Base-by-base conservation (phyloP, 2,113 vertebrate species). In the Sakesphorus luctuosus region DNA sequence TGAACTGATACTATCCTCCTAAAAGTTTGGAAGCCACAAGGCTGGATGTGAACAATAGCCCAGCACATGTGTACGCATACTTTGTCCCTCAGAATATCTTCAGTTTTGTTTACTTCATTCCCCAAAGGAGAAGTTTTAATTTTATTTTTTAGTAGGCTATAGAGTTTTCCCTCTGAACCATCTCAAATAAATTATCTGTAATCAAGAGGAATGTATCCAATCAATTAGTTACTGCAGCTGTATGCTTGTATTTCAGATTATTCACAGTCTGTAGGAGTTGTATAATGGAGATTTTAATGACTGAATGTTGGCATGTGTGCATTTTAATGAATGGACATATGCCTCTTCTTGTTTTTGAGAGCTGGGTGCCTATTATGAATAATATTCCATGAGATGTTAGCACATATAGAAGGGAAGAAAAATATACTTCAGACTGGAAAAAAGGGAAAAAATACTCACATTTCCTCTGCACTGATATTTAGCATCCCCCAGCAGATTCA, bases 241-340 rank as follows among this genome's bases (percentile, higher is more conserved):
- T 93, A 81, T 90, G 50, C 81, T 96, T 63, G 69, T 89, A 91
- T 96, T 97, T 97, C 83, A 96, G 56, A 97, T 97, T 97, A 95
- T 97, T 97, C 85, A 72, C 93, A 95, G 87, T 88, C 29, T 33
- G n/a, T 83, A 94, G 96, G 93, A 95, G 90, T 90, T 95, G 55
- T 89, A 84, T 97, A 95, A 89, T 82, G 90, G 95, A 84, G 53
- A 83, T 96, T 96, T 95, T 93, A 97, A 97, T 71, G 92, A 61
- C 81, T 92, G 93, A 97, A 97, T 80, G 87, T 66, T 88, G 76
- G 68, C 91, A 84, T 6, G 47, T 89, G 87, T 95, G 83, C 5
- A 88, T 87, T 93, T 96, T 94, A 95, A 94, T 81, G 61, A 94
- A 96, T 83, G 92, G 63, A 96, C 77, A 75, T 35, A 71, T 55